Evolutionary conservation across 2,113 vertebrate species (phyloP).

Genomic region (Lepus americanus): DNA sequence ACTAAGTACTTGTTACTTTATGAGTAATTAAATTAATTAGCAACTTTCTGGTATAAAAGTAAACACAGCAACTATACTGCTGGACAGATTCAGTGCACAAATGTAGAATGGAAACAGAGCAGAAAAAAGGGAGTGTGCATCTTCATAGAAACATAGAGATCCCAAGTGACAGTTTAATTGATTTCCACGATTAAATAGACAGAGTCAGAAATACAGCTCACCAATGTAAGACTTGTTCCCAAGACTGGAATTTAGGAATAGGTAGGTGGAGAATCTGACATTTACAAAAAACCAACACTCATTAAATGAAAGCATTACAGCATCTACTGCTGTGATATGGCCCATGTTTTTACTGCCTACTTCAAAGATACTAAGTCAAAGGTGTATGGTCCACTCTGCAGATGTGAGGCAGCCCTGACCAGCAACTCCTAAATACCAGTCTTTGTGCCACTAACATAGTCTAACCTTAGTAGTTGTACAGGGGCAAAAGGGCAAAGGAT

Average conservation of each 20-base stretch:
- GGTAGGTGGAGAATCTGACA: background rate
- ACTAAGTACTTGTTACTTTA: background rate
- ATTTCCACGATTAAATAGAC: background rate
- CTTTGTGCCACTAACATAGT: background rate
- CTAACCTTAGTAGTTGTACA: background rate
- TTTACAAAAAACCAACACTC: background rate
- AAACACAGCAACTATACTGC: background rate
- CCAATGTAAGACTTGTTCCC: background rate
- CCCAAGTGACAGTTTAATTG: background rate
- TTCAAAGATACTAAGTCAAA: background rate
- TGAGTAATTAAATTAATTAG: background rate
- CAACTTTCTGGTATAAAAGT: background rate
- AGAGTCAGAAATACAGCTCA: background rate
- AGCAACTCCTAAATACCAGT: background rate
- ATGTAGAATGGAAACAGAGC: background rate
- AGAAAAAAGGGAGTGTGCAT: background rate
- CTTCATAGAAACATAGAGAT: background rate
- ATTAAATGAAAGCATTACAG: background rate
- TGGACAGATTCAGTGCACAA: background rate
- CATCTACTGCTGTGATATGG: background rate
- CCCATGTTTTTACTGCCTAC: background rate
- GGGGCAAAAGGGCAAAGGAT: background rate
- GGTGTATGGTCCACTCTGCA: background rate
- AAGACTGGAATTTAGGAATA: slow-evolving; percentile 1
- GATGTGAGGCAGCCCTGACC: background rate